These are phyloP conservation scores for Cephus runcator DNA, from an alignment of 2,888 invertebrate species.

Conservation along the genomic window DNA sequence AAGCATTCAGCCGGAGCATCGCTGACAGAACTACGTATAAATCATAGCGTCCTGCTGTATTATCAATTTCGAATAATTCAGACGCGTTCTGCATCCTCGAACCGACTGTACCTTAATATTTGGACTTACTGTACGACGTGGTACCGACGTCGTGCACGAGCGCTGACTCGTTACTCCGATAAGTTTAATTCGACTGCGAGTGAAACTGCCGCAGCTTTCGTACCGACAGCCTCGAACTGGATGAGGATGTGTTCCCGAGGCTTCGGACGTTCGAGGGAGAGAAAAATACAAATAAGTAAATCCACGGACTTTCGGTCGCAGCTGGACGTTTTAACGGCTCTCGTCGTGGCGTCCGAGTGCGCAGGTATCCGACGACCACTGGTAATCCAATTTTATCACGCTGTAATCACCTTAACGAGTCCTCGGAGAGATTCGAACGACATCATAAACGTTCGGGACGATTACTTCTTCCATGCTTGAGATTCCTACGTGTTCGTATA, in stretches of 20 bases:
- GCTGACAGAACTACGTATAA: constrained; percentile 5
- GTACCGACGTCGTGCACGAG: not conserved
- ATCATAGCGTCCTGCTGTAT: not conserved
- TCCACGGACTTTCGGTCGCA: not conserved
- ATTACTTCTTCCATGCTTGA: constrained; percentile 11
- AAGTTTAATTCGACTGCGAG: not conserved
- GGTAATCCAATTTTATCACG: constrained; percentile 43
- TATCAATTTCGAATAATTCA: not conserved
- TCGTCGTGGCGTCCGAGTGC: not conserved
- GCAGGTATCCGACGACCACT: not conserved
- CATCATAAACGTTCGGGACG: constrained; percentile 26
- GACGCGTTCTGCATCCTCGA: not conserved
- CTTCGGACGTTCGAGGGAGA: not conserved
- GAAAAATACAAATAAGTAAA: not conserved
- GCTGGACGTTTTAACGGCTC: not conserved
- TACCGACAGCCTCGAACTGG: not conserved
- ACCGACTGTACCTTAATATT: not conserved
- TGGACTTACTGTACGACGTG: constrained; percentile 15
- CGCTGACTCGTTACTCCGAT: not conserved
- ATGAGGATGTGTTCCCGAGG: not conserved
- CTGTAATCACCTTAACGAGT: constrained; percentile 38
- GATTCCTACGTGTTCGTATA: not conserved
- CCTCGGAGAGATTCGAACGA: constrained; percentile 17
- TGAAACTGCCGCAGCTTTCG: not conserved
- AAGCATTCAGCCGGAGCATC: constrained; percentile 14